Evolutionary conservation across 1,140 invertebrate species (phyloP).

Genomic region (Myzus persicae): DNA sequence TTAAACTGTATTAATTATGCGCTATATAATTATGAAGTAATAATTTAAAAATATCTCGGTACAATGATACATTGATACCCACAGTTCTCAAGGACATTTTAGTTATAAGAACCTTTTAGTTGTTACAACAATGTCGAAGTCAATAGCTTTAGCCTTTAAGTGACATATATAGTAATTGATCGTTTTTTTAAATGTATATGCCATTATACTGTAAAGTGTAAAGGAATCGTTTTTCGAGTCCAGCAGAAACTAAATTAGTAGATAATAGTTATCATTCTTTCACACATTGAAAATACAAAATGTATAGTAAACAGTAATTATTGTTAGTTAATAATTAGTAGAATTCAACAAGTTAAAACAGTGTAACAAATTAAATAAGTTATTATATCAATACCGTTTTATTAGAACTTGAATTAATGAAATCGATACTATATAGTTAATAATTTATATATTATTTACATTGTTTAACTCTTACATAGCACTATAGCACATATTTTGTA

Average conservation of each 20-base stretch:
- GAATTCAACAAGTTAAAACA: not conserved
- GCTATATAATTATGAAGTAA: no score
- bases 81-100: no score
- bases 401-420: not conserved
- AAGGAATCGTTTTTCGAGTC: not conserved
- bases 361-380: not conserved
- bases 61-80: no score
- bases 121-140: not conserved
- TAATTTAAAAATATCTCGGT: no score
- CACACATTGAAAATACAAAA: not conserved
- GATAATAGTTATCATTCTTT: not conserved
- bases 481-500: not conserved
- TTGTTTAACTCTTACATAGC: not conserved
- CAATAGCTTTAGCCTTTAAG: not conserved
- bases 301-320: not conserved
- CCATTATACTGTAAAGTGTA: not conserved
- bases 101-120: not conserved
- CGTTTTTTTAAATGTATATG: not conserved
- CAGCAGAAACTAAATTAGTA: not conserved
- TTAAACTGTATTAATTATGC: no score
- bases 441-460: no score
- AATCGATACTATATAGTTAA: no score
- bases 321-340: no score
- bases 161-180: not conserved
- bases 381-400: not conserved